These are phyloP conservation scores for Chrysemys picta DNA, from an alignment of 2,113 vertebrate genomes.

Conservation along the genomic window DNA sequence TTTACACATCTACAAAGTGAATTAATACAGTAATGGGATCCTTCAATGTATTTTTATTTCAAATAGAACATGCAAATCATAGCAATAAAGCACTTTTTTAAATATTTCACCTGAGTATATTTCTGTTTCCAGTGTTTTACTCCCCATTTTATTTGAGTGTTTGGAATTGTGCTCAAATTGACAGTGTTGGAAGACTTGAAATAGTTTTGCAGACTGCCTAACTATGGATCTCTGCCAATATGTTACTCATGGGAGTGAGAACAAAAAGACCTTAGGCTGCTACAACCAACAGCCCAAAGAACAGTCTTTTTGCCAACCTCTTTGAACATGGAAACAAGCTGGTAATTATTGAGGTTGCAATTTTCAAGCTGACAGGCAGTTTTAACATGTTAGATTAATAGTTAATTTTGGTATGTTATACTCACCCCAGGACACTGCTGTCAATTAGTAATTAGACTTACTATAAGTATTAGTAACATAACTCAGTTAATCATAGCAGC, in stretches of 20 bases:
- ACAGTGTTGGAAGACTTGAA: neutral
- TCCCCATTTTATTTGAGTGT: neutral
- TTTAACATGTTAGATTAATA: neutral
- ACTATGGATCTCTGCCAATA: neutral
- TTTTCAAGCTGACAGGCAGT: neutral
- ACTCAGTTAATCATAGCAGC: neutral
- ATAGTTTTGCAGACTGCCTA: conserved; percentile 3
- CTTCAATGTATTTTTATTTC: conserved; percentile 36
- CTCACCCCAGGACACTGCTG: neutral
- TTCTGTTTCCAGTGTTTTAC: neutral
- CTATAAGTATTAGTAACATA: neutral
- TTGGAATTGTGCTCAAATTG: conserved; percentile 22
- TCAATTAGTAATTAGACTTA: neutral
- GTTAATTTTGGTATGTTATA: neutral
- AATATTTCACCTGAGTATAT: neutral
- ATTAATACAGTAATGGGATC: conserved; percentile 38
- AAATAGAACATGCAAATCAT: conserved; percentile 23
- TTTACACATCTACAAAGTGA: conserved; percentile 7
- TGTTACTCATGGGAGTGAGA: neutral
- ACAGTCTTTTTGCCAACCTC: neutral
- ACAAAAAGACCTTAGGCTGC: conserved; percentile 4
- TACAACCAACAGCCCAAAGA: neutral
- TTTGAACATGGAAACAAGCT: conserved; percentile 8
- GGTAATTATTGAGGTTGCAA: neutral
- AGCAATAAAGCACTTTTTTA: neutral